Conservation (phyloP, 2,113 vertebrate species). For the Anser cygnoides region DNA sequence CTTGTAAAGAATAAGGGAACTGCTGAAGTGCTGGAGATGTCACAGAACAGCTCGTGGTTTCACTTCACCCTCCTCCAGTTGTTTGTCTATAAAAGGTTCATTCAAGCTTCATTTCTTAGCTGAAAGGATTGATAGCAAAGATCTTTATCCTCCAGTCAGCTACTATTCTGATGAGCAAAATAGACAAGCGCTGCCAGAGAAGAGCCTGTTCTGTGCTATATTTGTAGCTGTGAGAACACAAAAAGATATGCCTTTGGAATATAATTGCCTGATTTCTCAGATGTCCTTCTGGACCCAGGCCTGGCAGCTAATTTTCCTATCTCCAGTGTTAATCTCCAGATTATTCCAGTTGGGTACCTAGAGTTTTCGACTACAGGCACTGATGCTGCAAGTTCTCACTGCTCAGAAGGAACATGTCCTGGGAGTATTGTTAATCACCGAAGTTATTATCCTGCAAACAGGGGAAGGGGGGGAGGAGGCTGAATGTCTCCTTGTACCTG, state of each 20-base stretch:
- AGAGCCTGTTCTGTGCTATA: constrained; percentile 59
- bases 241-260: constrained; percentile 54
- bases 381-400: neutral
- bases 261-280: constrained; percentile 60
- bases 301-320: constrained; percentile 18
- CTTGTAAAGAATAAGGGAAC: neutral
- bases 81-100: constrained; percentile 51
- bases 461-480: neutral
- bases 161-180: constrained; percentile 32
- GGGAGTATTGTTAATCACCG: neutral
- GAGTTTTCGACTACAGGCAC: neutral
- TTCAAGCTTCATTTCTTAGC: constrained; percentile 38
- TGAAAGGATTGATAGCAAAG: constrained; percentile 40
- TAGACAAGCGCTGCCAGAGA: constrained; percentile 21
- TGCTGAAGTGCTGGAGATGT: neutral
- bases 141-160: constrained; percentile 29
- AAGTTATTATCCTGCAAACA: neutral
- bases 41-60: neutral
- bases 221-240: constrained; percentile 62
- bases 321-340: neutral
- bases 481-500: neutral
- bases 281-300: constrained; percentile 47
- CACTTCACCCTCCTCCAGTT: constrained; percentile 1
- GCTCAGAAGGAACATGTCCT: neutral
- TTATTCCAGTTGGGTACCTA: neutral